Base-by-base conservation (phyloP, 2,113 vertebrate genomes). In the Paratilapia polleni region DNA sequence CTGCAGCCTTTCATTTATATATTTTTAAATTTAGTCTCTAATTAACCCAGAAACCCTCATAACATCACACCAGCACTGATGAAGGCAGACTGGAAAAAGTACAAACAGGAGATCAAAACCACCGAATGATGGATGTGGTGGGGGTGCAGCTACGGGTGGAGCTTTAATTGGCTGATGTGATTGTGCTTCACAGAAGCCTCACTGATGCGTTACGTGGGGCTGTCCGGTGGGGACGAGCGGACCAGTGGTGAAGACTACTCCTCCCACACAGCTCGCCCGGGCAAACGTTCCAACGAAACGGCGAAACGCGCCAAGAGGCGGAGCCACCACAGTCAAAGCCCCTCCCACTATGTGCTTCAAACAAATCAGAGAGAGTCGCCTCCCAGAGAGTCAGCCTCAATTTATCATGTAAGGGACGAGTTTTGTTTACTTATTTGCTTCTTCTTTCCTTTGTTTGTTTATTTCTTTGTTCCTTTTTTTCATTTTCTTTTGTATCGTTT, bases 291-390 rank as follows among this genome's bases (percentile, higher is more conserved):
- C 87, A 93, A 92, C 64, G 97, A 98, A 88, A 99, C 98, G 22
- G 97, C 97, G 52, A 99, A 98, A 81, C 97, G 98, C 10, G 96
- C 96, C 36, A 99, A 98, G 95, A 99, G 98, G 96, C 98, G 98
- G 61, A 97, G 97, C 79, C 98, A 99, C 90, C 99, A 99, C 94
- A 97, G 96, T 34, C 97, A 96, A 87, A 99, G 98, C 92, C 98
- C 98, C 75, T 97, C 97, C 92, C 98, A 98, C 95, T 99, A 99
- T 68, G 96, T 97, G 0, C 93, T 99, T 34, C 95, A 98, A 77
- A 95, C 98, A 58, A 96, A 96, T 94, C 96, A 98, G 93, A 98
- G 98, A 96, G 98, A 99, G 56, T 97, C 98, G 2, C 97, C 98
- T 63, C 97, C 97, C 66, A 96, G 97, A 79, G 98, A 99, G 83